Base-by-base conservation (phyloP, 2,888 invertebrate species). In the Emmelina monodactyla region DNA sequence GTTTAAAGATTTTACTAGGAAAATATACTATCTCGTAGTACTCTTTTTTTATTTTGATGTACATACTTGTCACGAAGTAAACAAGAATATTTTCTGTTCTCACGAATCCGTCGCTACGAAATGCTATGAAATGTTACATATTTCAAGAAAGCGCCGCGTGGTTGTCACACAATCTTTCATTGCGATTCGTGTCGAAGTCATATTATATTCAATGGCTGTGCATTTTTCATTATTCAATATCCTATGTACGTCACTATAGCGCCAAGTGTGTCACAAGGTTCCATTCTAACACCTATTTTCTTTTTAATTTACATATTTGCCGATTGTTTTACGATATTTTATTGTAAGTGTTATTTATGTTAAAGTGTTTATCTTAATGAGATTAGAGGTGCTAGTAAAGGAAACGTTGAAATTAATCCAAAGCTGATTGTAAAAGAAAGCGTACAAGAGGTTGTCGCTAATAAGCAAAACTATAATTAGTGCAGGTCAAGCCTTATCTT, bases 391-490 rank as follows among this genome's bases (percentile, higher is more conserved):
- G 9, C 11, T 10, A 9, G 11, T 25, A 25, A 3, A 9, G 25
- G 25, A 25, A 25, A 25, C 25, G 11, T 3, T n/a, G 25, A 25
- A 25, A 25, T 25, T 25, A 25, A 11, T 11, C n/a, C 25, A n/a
- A 7, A 10, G 25, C 25, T 44, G 45, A 43, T 41, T 44, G 35
- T 40, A 42, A 45, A 48, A 47, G 44, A 47, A 46, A 42, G 39
- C 38, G 40, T 43, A 41, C 39, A 30, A 29, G 32, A 55, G 55
- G 58, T 45, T 48, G 47, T 41, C 42, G 46, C 57, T 63, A 62
- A 62, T 62, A 64, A 61, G 60, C 58, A 57, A 62, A 64, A 68
- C 58, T 66, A 66, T 67, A 75, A 76, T 73, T 71, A 72, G 69
- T 58, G 50, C 55, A 25, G 11, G 58, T 47, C 47, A 47, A 40